Percentiles rank a stretch among this genome's conserved stretches.
Evolutionary conservation across 2,888 invertebrate species (phyloP).

Genomic region (Caenorhabditis sp.): DNA sequence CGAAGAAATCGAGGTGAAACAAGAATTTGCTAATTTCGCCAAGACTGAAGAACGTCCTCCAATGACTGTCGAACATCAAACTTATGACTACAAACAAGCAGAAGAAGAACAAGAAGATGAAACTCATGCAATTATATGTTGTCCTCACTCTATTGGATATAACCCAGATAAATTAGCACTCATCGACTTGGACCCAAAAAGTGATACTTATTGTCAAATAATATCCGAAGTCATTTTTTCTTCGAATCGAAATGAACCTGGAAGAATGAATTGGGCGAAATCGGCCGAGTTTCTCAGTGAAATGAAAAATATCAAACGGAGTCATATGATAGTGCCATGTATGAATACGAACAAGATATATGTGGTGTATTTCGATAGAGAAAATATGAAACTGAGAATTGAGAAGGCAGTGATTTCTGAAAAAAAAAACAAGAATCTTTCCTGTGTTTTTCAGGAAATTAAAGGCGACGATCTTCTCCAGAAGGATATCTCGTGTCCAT

Average conservation of each 20-base stretch:
- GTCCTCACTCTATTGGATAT: slow-evolving; percentile 37
- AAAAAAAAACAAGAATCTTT: too few relatives aligned
- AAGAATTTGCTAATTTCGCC: slow-evolving; percentile 27
- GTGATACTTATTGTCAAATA: slow-evolving; percentile 33
- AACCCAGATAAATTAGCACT: slow-evolving; percentile 37
- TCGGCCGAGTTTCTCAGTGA: slow-evolving; percentile 47
- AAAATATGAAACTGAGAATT: slow-evolving; percentile 26
- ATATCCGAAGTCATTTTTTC: slow-evolving; percentile 27
- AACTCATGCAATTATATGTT: slow-evolving; percentile 24
- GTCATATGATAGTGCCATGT: slow-evolving; percentile 84
- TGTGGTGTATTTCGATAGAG: slow-evolving; percentile 77
- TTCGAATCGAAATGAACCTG: slow-evolving; percentile 48
- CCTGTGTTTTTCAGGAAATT: too few relatives aligned
- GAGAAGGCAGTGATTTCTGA: too few relatives aligned
- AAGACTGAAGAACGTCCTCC: slow-evolving; percentile 38
- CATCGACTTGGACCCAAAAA: slow-evolving; percentile 42
- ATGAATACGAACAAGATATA: slow-evolving; percentile 85
- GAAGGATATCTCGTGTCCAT: slow-evolving; percentile 50
- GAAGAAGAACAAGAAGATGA: slow-evolving; percentile 37
- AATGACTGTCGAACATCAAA: slow-evolving; percentile 42
- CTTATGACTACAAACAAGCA: slow-evolving; percentile 28
- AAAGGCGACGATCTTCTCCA: slow-evolving; percentile 35
- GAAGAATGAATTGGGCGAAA: slow-evolving; percentile 55
- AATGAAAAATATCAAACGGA: slow-evolving; percentile 73
- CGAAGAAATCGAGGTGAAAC: slow-evolving; percentile 16